Base-by-base conservation (phyloP, 2,888 invertebrate genomes). In the Limenitis camilla region DNA sequence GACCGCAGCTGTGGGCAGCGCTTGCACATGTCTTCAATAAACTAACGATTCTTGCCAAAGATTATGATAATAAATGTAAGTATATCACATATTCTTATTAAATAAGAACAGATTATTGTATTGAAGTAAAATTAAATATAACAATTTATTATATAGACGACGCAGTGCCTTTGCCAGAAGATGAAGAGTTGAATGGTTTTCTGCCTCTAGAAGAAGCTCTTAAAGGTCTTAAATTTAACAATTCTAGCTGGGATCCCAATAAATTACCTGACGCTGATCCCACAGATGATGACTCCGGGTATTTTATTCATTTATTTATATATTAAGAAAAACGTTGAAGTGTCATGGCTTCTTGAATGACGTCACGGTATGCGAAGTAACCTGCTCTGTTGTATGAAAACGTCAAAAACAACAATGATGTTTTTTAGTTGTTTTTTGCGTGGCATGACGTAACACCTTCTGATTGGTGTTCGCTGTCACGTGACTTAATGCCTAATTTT, bases 141-240 rank as follows among this genome's bases (percentile, higher is more conserved):
- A 19, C 19, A 19, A 19, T 19, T 3, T 32, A 8, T 6, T 6
- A 32, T n/a, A 9, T 5, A 93, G 93, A 91, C 74, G 79, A 81
- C 35, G 88, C 89, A 58, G 87, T 90, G 40, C 94, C 95, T 4
- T 81, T 96, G 48, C 92, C 92, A 0, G 95, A 95, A 78, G 95
- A 96, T 76, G 91, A 91, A 65, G 93, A 94, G 73, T 78, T 96
- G 47, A 91, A 93, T 69, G 94, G 95, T 19, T 96, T 95, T 79
- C 78, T 93, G 58, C 95, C 94, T 0, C 80, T 95, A 38, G 90
- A 90, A 64, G 85, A 82, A 43, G 89, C 89, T 44, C 89, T 92
- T 62, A 83, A 87, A 45, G 78, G 82, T 3, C 86, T 92, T 6
- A 87, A 88, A 71, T 84, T 84, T 69, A 65, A 74, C 5, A 72